Base-by-base conservation (phyloP, 2,113 vertebrate species). In the Oncorhynchus keta region DNA sequence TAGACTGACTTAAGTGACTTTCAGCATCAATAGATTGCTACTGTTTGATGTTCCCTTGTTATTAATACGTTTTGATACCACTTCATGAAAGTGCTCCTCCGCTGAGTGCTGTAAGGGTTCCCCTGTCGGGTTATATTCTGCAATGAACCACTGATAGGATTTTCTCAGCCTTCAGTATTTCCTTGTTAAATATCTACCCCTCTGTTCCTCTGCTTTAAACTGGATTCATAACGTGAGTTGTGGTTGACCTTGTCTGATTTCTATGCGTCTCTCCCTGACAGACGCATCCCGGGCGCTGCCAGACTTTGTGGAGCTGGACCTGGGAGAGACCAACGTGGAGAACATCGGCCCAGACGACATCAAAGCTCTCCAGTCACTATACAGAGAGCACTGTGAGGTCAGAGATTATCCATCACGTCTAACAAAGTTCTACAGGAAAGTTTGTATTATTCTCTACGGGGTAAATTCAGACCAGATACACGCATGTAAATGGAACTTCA, bases 361-460 rank as follows among this genome's bases (percentile, higher is more conserved):
- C 81, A 98, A 96, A 90, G 93, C 95, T 73, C 95, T 99, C 72
- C 97, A 99, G 90, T 91, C 95, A 76, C 94, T 94, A 68, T 99
- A 99, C 93, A 94, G 97, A 85, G 91, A 95, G 76, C 98, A 99
- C 90, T 99, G 98, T 2, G 97, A 99, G 97, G 97, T 99, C 80
- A 94, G 90, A 75, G 39, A 12, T 5, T 26, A 14, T 32, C 30
- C 30, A 24, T 32, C 66, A 18, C 66, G 3, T 30, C 28, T 18
- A 68, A 35, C 14, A 55, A 18, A 16, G 51, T 55, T 55, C 16
- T 18, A 16, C 16, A 18, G 12, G 13, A 55, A 55, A 4, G 5
- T 55, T 55, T 55, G 12, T 14, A 18, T 55, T 55, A 55, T 16
- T 45, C 39, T 45, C 39, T 45, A 45, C 39, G 39, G 39, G 39